Evolutionary conservation across 92 coral and sea anemone genomes (phyloP).

Genomic region (Zoanthus sociatus): DNA sequence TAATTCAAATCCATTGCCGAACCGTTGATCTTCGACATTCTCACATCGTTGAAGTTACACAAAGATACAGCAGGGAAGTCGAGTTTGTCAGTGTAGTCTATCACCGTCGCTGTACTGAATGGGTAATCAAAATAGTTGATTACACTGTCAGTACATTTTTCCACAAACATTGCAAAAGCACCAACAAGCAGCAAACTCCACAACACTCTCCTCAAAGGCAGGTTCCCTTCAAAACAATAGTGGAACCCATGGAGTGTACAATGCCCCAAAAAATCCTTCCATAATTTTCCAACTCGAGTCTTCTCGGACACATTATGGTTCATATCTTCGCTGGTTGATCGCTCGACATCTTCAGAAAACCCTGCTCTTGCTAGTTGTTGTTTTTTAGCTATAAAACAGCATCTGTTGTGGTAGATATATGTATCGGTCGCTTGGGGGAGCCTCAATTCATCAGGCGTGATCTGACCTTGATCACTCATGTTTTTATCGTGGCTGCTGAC

Average conservation of each 20-base stretch:
- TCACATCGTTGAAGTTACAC: slow-evolving; percentile 89
- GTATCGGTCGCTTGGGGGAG: slow-evolving; percentile 45
- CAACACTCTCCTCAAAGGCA: slow-evolving; percentile 77
- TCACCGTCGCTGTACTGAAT: slow-evolving; percentile 82
- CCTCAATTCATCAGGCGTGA: slow-evolving; percentile 16
- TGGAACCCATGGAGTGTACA: slow-evolving; percentile 91
- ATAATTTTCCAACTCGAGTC: slow-evolving; percentile 67
- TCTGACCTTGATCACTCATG: slow-evolving; percentile 12
- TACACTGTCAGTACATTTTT: slow-evolving; percentile 84
- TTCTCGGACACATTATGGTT: slow-evolving; percentile 60
- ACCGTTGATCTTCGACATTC: slow-evolving; percentile 85
- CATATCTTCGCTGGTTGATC: slow-evolving; percentile 12
- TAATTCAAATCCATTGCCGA: slow-evolving; percentile 65
- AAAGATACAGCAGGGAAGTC: slow-evolving; percentile 87
- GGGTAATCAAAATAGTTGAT: slow-evolving; percentile 80
- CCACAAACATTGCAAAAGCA: slow-evolving; percentile 81
- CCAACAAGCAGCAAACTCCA: slow-evolving; percentile 82
- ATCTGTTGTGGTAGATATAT: slow-evolving; percentile 31
- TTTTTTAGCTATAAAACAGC: slow-evolving; percentile 16
- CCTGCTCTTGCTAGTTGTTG: background rate
- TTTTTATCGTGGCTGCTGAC: slow-evolving; percentile 19
- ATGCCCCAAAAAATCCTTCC: slow-evolving; percentile 74
- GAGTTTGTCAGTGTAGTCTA: slow-evolving; percentile 74
- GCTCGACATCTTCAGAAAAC: slow-evolving; percentile 2
- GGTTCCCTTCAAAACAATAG: slow-evolving; percentile 83